These are phyloP conservation scores for Congeria kusceri DNA, from an alignment of 2,888 invertebrate genomes.

Conservation along the genomic window DNA sequence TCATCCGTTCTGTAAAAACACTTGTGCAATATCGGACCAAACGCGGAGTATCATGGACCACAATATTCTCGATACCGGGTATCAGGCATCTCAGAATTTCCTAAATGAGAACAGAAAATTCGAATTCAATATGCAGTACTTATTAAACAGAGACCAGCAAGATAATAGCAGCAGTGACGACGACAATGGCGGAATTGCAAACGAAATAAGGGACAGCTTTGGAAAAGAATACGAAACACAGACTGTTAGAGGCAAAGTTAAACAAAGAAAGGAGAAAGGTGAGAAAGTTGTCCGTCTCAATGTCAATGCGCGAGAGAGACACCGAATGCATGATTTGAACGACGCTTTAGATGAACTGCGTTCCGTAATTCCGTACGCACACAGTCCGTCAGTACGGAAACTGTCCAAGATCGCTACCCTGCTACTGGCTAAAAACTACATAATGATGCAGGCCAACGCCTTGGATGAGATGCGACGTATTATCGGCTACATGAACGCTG, in stretches of 20 bases:
- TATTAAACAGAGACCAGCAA: slow-evolving; percentile 46
- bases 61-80: too few species aligned
- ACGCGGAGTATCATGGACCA: too few species aligned
- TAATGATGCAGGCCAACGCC: slow-evolving; percentile 84
- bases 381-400: slow-evolving; percentile 84
- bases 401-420: slow-evolving; percentile 85
- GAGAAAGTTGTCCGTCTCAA: slow-evolving; percentile 78
- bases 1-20: too few species aligned
- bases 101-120: slow-evolving; percentile 9
- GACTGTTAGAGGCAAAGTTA: slow-evolving; percentile 45
- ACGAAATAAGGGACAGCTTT: slow-evolving; percentile 37
- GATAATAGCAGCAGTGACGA: slow-evolving; percentile 61
- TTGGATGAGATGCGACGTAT: slow-evolving; percentile 84
- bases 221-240: slow-evolving; percentile 60
- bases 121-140: slow-evolving; percentile 53
- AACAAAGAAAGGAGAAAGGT: slow-evolving; percentile 51
- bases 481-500: slow-evolving; percentile 83
- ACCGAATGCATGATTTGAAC: slow-evolving; percentile 86
- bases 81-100: too few species aligned
- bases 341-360: slow-evolving; percentile 85
- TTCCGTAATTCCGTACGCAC: slow-evolving; percentile 85
- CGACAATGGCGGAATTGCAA: slow-evolving; percentile 34
- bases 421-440: slow-evolving; percentile 85
- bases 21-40: too few species aligned
- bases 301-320: slow-evolving; percentile 86